Evolutionary conservation across 2,888 invertebrate genomes (phyloP).

Genomic region (Lasioglossum malachurum): DNA sequence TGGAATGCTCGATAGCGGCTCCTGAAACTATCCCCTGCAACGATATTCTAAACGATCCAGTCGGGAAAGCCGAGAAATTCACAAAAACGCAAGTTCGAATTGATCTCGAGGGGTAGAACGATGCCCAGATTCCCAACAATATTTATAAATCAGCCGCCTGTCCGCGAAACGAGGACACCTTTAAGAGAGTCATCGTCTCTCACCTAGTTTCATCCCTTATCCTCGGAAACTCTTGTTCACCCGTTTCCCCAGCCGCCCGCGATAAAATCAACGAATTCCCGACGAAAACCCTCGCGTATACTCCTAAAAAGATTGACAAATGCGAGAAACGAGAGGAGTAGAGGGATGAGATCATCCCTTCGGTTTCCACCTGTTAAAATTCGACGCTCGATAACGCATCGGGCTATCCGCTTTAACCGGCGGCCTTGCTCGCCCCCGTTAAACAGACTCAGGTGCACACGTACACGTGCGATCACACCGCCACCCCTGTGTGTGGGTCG

Average conservation of each 20-base stretch:
- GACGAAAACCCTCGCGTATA: background rate
- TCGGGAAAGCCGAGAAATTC: background rate
- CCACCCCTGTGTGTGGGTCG: constrained; percentile 74
- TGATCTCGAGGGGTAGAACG: background rate
- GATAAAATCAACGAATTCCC: background rate
- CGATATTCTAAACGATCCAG: background rate
- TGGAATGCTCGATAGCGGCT: background rate
- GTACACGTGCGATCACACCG: constrained; percentile 40
- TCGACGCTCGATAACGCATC: constrained; percentile 64
- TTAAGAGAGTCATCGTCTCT: constrained; percentile 6
- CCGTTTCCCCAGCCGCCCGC: background rate
- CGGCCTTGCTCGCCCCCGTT: constrained; percentile 75
- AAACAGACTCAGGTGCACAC: constrained; percentile 59
- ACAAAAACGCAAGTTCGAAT: background rate
- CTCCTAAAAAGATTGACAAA: background rate
- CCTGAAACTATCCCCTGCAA: background rate
- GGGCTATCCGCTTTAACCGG: constrained; percentile 69
- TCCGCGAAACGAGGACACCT: constrained; percentile 15
- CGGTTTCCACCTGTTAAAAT: constrained; percentile 72
- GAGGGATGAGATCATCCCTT: constrained; percentile 23
- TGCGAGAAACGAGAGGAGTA: background rate
- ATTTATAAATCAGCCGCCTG: background rate
- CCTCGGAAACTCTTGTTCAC: background rate
- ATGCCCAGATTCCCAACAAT: background rate
- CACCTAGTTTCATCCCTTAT: constrained; percentile 3